Base-by-base conservation (phyloP, 2,797 vertebrate genomes). In the Xerus rutilus region DNA sequence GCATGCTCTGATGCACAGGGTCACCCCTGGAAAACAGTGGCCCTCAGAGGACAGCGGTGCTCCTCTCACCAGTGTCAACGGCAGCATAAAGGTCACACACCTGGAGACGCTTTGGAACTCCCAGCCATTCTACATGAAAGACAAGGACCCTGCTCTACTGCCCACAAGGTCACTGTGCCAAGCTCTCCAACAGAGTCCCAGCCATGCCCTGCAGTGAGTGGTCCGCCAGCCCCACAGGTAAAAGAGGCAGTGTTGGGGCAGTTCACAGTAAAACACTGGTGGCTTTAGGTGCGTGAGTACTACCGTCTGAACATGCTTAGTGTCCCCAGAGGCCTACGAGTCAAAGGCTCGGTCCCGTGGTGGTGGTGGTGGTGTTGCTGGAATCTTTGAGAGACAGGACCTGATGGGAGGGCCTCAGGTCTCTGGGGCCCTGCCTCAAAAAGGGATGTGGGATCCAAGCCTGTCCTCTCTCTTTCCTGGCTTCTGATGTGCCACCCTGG, bases 21-120 rank as follows among this genome's bases (percentile, higher is more conserved):
- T 20, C 32, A 17, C 17, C 1, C 4, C 10, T 35, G 35, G 14
- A 21, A 12, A 79, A 57, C 23, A 8, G 4, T 11, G 15, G 35
- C 78, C 23, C 35, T 28, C 28, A 7, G 21, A 28, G 10, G 43
- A 72, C 15, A 72, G 52, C 69, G 30, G 23, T 4, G 25, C 14
- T 2, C 49, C 2, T 7, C 0, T 30, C 7, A 7, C 84, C 17
- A 25, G 6, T 9, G 12, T 23, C 84, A 23, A 14, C 3, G 5
- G 5, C 69, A 10, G 10, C 12, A 43, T 23, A 35, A 14, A 30
- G 10, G 25, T 43, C 21, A 43, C 28, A 45, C 7, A 20, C 21
- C 12, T 28, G 21, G 17, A n/a, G 1, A 15, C 4, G 14, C 52
- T 70, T 17, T n/a, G 85, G 52, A 73, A 45, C 57, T 57, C 18